Evolutionary conservation across 2,113 vertebrate species (phyloP).

Genomic region (Balaeniceps rex): DNA sequence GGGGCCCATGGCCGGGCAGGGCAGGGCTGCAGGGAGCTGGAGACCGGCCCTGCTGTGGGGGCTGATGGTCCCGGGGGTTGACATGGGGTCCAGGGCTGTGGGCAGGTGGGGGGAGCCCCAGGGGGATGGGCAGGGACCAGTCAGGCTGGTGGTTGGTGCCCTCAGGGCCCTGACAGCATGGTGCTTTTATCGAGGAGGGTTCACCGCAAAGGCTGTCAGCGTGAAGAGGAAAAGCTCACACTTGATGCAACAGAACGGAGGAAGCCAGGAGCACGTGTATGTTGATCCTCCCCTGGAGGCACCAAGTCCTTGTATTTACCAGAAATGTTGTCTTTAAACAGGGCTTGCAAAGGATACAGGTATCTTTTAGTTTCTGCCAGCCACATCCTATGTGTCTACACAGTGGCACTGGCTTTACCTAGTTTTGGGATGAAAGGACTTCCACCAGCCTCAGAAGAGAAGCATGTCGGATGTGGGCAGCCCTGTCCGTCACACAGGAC

Average conservation of each 20-base stretch:
- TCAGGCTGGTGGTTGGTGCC: neutral
- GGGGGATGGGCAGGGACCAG: neutral
- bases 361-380: neutral
- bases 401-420: neutral
- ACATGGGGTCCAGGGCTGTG: neutral
- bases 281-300: neutral
- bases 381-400: neutral
- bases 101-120: neutral
- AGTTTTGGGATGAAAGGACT: neutral
- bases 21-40: neutral
- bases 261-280: neutral
- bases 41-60: accelerated
- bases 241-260: neutral
- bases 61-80: neutral
- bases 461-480: too few relatives aligned
- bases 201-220: neutral
- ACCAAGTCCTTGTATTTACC: neutral
- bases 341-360: neutral
- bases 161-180: neutral
- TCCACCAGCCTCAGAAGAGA: neutral
- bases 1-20: accelerated
- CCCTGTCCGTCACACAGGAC: too few relatives aligned
- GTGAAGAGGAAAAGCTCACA: neutral
- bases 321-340: neutral
- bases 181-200: neutral